Evolutionary conservation across 2,797 vertebrate species (phyloP).

Genomic region (Pseudomugil gertrudae): DNA sequence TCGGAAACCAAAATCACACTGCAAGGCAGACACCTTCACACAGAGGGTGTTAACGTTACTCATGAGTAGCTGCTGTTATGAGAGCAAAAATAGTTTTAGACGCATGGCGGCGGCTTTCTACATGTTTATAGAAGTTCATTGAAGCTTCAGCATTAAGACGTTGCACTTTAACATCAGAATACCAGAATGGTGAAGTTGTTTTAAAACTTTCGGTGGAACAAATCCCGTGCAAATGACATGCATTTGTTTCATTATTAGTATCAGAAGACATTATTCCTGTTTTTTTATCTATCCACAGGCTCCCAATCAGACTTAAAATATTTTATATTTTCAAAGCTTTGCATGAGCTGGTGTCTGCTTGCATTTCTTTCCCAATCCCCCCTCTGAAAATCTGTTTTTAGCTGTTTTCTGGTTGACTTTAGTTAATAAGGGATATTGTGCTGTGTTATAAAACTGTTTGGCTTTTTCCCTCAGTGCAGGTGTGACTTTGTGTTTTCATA

Average conservation of each 20-base stretch:
- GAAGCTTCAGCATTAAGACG: not conserved
- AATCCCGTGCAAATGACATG: too few species aligned
- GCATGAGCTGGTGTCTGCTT: not conserved
- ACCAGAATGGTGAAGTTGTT: too few species aligned
- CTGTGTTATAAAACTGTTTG: too few species aligned
- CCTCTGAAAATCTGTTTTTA: not conserved
- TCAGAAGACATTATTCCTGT: too few species aligned
- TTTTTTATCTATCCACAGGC: too few species aligned
- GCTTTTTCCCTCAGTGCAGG: too few species aligned
- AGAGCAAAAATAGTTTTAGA: slow-evolving; percentile 30
- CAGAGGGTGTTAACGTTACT: slow-evolving; percentile 44
- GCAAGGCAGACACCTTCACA: slow-evolving; percentile 41
- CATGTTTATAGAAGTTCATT: not conserved
- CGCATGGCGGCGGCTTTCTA: slow-evolving; percentile 1
- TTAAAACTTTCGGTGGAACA: too few species aligned
- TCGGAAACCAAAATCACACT: slow-evolving; percentile 13
- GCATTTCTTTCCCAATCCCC: not conserved
- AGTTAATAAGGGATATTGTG: not conserved
- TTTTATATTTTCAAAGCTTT: not conserved
- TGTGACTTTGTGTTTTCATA: too few species aligned
- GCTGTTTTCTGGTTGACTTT: not conserved
- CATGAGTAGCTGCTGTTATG: slow-evolving; percentile 28
- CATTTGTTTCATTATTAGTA: too few species aligned
- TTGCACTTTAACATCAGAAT: slow-evolving; percentile 3
- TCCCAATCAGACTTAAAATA: too few species aligned